Conservation (phyloP, 2,113 vertebrate genomes). For the Zootoca vivipara region DNA sequence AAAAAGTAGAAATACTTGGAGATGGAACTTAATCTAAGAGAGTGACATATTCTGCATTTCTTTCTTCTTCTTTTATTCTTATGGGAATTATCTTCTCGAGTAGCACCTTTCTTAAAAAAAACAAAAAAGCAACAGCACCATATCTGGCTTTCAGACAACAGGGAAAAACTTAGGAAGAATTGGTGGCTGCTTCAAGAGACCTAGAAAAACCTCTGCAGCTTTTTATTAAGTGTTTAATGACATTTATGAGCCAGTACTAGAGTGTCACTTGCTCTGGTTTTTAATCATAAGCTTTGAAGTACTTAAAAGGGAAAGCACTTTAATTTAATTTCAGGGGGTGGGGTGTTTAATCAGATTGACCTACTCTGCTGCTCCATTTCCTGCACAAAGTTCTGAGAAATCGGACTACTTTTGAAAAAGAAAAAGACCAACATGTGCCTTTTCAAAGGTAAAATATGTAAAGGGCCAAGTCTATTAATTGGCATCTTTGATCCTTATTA, state of each 20-base stretch:
- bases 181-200: slow-evolving; percentile 22
- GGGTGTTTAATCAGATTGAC: slow-evolving; percentile 23
- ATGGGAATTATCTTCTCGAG: slow-evolving; percentile 13
- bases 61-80: not conserved
- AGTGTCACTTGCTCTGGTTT: slow-evolving; percentile 21
- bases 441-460: slow-evolving; percentile 31
- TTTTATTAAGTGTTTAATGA: slow-evolving; percentile 46
- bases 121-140: not conserved
- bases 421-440: slow-evolving; percentile 15
- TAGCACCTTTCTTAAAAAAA: slow-evolving; percentile 25
- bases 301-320: slow-evolving; percentile 40
- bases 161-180: slow-evolving; percentile 11
- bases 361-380: not conserved
- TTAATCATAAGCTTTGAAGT: slow-evolving; percentile 47
- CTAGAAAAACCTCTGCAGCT: slow-evolving; percentile 32
- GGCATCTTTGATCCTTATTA: slow-evolving; percentile 33
- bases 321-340: slow-evolving; percentile 30
- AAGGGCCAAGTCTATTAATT: slow-evolving; percentile 2
- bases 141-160: slow-evolving; percentile 14
- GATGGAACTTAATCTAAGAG: slow-evolving; percentile 46
- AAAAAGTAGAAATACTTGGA: slow-evolving; percentile 49
- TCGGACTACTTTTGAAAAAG: not conserved
- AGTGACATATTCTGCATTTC: slow-evolving; percentile 13
- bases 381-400: slow-evolving; percentile 17
- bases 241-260: slow-evolving; percentile 34